phyloP scores from a whole-genome alignment of 2,797 vertebrate species.

The Enoplosus armatus region DNA sequence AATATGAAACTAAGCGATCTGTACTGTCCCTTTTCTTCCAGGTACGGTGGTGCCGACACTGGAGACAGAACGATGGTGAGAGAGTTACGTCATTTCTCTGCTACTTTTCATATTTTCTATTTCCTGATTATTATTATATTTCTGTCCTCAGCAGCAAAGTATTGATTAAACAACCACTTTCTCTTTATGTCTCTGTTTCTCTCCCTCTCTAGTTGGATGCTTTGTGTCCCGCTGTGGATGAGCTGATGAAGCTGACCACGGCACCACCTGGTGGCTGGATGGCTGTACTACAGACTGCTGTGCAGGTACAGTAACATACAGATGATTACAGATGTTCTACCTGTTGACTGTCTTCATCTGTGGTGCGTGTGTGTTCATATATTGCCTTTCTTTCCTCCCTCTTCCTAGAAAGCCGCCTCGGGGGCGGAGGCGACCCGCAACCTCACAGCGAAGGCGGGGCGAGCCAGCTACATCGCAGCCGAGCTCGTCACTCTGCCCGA shows the following conservation, averaged over 20 bases:
- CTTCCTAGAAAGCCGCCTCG: conserved; percentile 83
- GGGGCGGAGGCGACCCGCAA: conserved; percentile 90
- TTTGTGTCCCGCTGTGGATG: conserved; percentile 89
- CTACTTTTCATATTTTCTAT: not conserved
- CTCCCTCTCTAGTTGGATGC: conserved; percentile 89
- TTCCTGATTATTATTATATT: not conserved
- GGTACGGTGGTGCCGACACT: conserved; percentile 92
- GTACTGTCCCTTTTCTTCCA: conserved; percentile 62
- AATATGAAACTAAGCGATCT: not conserved
- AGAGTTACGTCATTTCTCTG: not conserved
- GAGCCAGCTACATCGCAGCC: conserved; percentile 93
- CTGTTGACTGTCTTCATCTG: not conserved
- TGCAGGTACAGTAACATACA: conserved; percentile 78
- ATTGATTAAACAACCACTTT: not conserved
- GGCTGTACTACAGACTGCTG: conserved; percentile 83
- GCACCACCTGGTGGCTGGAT: conserved; percentile 74
- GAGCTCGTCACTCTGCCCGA: conserved; percentile 88
- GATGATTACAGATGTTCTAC: no score
- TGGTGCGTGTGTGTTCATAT: no score
- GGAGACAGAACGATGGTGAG: conserved; percentile 96
- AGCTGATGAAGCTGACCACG: conserved; percentile 83
- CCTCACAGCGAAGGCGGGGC: conserved; percentile 90
- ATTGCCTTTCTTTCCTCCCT: not conserved
- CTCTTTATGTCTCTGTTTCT: not conserved
- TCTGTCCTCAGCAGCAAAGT: not conserved